Base-by-base conservation (phyloP, 2,113 vertebrate species). In the Gasterosteus nipponicus region DNA sequence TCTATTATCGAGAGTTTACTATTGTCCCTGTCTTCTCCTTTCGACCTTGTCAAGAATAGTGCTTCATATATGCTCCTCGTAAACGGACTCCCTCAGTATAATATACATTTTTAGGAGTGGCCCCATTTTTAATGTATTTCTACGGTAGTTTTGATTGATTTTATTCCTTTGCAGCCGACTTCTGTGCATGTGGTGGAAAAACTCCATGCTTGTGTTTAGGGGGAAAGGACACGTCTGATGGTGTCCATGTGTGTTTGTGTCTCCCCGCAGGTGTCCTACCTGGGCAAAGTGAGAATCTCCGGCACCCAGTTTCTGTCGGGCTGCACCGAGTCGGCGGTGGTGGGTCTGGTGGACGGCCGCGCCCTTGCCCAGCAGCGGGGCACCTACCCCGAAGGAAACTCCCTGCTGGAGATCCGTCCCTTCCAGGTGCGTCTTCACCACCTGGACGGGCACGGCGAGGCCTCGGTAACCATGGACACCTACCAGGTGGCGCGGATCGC, bases 401-500 rank as follows among this genome's bases (percentile, higher is more conserved):
- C 96, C 53, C 91, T 99, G 75, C 93, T 99, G 88, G 98, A 99
- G 93, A 99, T 99, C 80, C 97, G 97, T 1, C 98, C 98, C 2
- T 99, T 99, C 89, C 98, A 99, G 89, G 98, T 99, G 80, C 97
- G 96, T 84, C 94, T 99, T 65, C 98, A 98, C 83, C 98, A 99
- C 84, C 94, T 98, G 47, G 96, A 97, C 64, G 95, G 94, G 81
- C 96, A 94, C 59, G 94, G 96, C 0, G 98, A 99, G 89, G 96
- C 96, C 0, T 96, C 96, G 0, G 90, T 97, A 58, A 95, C 95
- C 92, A 96, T 98, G 96, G 97, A 99, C 95, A 98, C 97, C 84
- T 99, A 98, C 91, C 98, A 99, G 93, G 98, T 99, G 91, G 97
- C 98, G 19, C 96, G 97, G 35, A 99, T 99, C 3, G 98, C 98